phyloP scores from a whole-genome alignment of 2,797 vertebrate species.

The Chelon auratus region DNA sequence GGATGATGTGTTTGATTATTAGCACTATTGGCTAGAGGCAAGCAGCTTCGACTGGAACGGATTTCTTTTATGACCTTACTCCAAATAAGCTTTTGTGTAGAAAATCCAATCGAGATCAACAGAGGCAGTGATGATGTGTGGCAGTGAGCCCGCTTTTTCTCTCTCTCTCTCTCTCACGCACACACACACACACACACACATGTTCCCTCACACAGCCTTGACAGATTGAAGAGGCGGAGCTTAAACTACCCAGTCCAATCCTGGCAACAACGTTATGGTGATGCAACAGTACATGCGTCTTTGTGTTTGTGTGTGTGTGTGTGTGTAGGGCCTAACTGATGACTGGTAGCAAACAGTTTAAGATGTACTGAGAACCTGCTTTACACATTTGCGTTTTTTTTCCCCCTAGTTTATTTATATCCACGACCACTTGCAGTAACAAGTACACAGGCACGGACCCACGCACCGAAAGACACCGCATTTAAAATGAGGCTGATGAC shows the following conservation, averaged over 20 bases:
- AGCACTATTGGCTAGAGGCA: conserved; percentile 22
- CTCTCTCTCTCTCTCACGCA: too few relatives aligned
- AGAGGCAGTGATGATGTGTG: conserved; percentile 16
- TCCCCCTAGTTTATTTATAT: conserved; percentile 32
- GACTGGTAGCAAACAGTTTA: conserved; percentile 25
- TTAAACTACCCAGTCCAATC: conserved; percentile 60
- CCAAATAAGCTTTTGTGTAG: conserved; percentile 27
- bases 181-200: neutral
- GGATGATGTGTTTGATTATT: conserved; percentile 33
- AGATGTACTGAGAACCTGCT: conserved; percentile 31
- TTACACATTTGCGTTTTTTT: conserved; percentile 20
- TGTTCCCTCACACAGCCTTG: conserved; percentile 31
- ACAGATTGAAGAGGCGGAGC: conserved; percentile 76
- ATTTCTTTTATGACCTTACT: conserved; percentile 19
- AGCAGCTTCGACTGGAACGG: conserved; percentile 27
- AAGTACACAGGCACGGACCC: neutral
- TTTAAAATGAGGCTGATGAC: conserved; percentile 67
- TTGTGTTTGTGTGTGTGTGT: conserved; percentile 1
- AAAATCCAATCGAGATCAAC: conserved; percentile 30
- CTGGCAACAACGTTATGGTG: conserved; percentile 62
- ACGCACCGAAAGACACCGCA: conserved; percentile 27
- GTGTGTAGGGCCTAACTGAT: conserved; percentile 12
- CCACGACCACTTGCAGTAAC: conserved; percentile 25
- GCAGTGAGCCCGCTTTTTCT: neutral
- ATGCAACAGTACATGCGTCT: conserved; percentile 54